These are phyloP conservation scores for Takifugu bimaculatus DNA, from an alignment of 2,113 vertebrate genomes.

Conservation along the genomic window DNA sequence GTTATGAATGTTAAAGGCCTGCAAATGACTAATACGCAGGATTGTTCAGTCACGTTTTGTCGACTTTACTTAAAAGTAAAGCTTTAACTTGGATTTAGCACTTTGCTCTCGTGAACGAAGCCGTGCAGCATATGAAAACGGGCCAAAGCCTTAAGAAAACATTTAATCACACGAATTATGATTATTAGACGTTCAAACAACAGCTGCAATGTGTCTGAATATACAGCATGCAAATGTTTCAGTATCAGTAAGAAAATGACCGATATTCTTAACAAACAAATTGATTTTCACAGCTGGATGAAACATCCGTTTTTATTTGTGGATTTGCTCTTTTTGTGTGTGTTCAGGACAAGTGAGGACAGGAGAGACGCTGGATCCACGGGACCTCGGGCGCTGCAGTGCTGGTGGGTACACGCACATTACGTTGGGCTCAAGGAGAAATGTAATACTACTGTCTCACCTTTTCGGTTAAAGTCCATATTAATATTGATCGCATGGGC, in stretches of 20 bases:
- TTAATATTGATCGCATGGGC: too few species aligned
- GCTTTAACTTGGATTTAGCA: background rate
- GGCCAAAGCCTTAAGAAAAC: background rate
- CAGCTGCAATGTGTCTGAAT: background rate
- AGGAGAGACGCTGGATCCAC: background rate
- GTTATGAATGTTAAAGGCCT: background rate
- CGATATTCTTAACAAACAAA: conserved; percentile 25
- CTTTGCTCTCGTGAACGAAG: background rate
- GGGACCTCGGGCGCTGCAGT: background rate
- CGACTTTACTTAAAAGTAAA: background rate
- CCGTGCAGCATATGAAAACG: background rate
- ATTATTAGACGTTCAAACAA: background rate
- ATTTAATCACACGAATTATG: background rate
- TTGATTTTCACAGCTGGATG: conserved; percentile 10
- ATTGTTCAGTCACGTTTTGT: background rate
- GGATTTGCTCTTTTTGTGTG: background rate
- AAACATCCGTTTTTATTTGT: conserved; percentile 3
- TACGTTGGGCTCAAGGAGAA: background rate
- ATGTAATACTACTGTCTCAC: background rate
- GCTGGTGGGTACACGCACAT: conserved; percentile 29
- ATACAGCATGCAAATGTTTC: conserved; percentile 9
- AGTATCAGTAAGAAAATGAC: conserved; percentile 5
- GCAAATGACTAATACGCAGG: too few species aligned
- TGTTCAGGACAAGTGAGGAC: conserved; percentile 24
- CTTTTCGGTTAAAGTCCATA: background rate